Conservation (phyloP, 2,888 invertebrate species). For the Cheilosia pagana region DNA sequence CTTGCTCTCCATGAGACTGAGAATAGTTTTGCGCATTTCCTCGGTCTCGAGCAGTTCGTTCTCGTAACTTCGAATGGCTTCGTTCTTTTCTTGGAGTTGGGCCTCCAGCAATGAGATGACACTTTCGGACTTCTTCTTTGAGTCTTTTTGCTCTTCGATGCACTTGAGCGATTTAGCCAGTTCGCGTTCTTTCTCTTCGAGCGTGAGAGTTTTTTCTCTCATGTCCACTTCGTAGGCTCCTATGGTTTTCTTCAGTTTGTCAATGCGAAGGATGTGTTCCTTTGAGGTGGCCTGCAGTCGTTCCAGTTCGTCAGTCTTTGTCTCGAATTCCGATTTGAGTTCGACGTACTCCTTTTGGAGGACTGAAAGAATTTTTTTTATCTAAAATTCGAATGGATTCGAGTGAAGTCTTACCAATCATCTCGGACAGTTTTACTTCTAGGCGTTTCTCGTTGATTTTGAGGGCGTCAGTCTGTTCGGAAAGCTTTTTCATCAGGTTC, state of each 20-base stretch:
- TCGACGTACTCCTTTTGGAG: slow-evolving; percentile 80
- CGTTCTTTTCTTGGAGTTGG: slow-evolving; percentile 82
- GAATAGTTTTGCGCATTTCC: slow-evolving; percentile 82
- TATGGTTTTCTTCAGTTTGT: slow-evolving; percentile 81
- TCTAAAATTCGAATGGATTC: not conserved
- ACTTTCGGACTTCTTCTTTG: slow-evolving; percentile 81
- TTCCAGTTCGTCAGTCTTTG: slow-evolving; percentile 79
- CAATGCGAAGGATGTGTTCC: slow-evolving; percentile 80
- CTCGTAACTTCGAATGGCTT: slow-evolving; percentile 81
- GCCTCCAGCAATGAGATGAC: slow-evolving; percentile 81
- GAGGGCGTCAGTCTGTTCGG: slow-evolving; percentile 79
- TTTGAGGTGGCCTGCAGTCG: slow-evolving; percentile 79
- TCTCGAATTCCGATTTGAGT: slow-evolving; percentile 76
- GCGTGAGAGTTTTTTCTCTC: slow-evolving; percentile 79
- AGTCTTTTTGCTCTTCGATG: slow-evolving; percentile 81
- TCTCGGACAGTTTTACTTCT: slow-evolving; percentile 80
- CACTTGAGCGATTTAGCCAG: slow-evolving; percentile 80
- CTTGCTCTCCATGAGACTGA: slow-evolving; percentile 83
- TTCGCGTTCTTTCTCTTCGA: slow-evolving; percentile 81
- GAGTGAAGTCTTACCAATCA: slow-evolving; percentile 76
- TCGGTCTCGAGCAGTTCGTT: slow-evolving; percentile 82
- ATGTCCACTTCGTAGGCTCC: slow-evolving; percentile 80
- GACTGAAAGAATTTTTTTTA: slow-evolving; percentile 46
- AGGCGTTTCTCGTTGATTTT: slow-evolving; percentile 80
- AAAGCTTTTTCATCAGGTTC: slow-evolving; percentile 80